These are phyloP conservation scores for Prionailurus viverrinus DNA, from an alignment of 2,113 vertebrate species.

Conservation along the genomic window DNA sequence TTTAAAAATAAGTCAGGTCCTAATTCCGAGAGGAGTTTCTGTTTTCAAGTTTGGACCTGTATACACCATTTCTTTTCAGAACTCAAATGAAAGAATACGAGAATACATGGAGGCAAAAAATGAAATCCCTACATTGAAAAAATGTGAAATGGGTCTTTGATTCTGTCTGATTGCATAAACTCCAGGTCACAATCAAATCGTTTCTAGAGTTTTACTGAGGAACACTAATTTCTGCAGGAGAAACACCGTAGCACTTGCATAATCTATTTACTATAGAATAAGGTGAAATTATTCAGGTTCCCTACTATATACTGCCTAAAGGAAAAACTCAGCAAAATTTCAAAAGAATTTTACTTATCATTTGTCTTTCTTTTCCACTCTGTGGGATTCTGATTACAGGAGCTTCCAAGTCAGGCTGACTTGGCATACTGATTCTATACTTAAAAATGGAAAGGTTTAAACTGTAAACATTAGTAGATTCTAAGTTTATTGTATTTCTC, in stretches of 20 bases:
- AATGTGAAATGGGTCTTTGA: neutral
- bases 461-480: neutral
- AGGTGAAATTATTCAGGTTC: neutral
- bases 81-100: neutral
- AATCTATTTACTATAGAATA: neutral
- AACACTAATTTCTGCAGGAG: neutral
- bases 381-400: neutral
- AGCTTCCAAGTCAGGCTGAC: neutral
- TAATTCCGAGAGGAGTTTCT: neutral
- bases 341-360: neutral
- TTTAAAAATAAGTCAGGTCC: neutral
- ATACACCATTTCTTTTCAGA: neutral
- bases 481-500: neutral
- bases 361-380: neutral
- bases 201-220: neutral
- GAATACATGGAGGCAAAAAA: neutral
- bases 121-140: neutral
- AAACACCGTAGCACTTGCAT: neutral
- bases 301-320: neutral
- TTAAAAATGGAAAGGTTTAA: neutral
- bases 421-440: neutral
- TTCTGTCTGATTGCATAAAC: neutral
- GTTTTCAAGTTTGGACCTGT: neutral
- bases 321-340: neutral
- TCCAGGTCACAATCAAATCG: neutral